Evolutionary conservation across 92 coral and sea anemone genomes (phyloP).

Genomic region (Scolanthus callimorphus): DNA sequence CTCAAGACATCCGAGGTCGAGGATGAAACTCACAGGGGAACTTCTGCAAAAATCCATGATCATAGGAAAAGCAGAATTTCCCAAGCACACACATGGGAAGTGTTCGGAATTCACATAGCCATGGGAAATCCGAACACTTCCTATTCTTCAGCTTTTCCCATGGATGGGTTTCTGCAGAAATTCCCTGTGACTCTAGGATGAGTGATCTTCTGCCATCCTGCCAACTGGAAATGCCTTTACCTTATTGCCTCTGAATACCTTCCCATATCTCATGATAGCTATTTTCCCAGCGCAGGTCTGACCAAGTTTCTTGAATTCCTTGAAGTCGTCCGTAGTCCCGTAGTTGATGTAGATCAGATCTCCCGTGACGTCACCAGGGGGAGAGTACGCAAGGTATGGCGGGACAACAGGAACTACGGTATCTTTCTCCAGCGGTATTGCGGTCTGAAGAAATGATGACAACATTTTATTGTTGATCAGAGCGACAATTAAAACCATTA

Average conservation of each 20-base stretch:
- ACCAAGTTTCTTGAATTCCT: slow-evolving; percentile 24
- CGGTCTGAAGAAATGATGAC: slow-evolving; percentile 21
- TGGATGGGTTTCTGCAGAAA: too few relatives aligned
- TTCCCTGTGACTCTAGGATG: too few relatives aligned
- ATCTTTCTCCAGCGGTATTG: slow-evolving; percentile 72
- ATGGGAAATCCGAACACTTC: too few relatives aligned
- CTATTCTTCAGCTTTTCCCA: too few relatives aligned
- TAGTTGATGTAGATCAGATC: slow-evolving; percentile 70
- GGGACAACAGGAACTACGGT: slow-evolving; percentile 48
- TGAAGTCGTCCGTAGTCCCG: slow-evolving; percentile 65
- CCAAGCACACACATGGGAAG: too few relatives aligned
- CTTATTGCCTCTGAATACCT: slow-evolving; percentile 71
- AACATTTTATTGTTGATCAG: too few relatives aligned
- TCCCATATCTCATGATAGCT: slow-evolving; percentile 74
- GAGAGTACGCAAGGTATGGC: slow-evolving; percentile 71
- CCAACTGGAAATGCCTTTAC: too few relatives aligned
- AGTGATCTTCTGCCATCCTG: too few relatives aligned
- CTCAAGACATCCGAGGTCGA: too few relatives aligned
- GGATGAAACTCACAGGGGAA: neutral
- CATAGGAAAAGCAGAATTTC: too few relatives aligned
- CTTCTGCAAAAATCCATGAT: neutral
- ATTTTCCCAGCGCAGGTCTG: slow-evolving; percentile 57
- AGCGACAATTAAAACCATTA: too few relatives aligned
- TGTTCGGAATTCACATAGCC: too few relatives aligned
- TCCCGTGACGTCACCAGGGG: slow-evolving; percentile 62